Evolutionary conservation across 2,797 vertebrate species (phyloP).

Genomic region (Neosilurus hyrtlii): DNA sequence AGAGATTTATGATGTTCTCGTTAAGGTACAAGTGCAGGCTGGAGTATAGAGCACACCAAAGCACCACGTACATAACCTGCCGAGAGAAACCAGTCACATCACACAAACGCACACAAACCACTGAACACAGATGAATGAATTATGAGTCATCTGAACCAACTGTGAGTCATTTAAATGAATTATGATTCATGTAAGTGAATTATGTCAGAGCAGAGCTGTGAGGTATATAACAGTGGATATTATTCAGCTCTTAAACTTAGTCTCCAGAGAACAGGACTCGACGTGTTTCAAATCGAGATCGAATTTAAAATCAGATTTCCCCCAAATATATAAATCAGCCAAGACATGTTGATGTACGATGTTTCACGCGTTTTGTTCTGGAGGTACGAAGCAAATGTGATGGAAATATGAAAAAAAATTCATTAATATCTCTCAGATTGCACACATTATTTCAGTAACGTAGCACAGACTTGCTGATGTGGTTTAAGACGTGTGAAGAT

Average conservation of each 20-base stretch:
- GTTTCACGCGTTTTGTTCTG: neutral
- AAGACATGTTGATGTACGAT: neutral
- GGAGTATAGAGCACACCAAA: slow-evolving; percentile 76
- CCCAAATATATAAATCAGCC: neutral
- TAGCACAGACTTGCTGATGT: neutral
- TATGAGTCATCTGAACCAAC: neutral
- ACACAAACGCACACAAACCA: neutral
- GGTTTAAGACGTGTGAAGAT: slow-evolving; percentile 19
- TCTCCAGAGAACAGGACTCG: neutral
- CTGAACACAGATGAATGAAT: neutral
- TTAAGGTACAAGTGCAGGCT: slow-evolving; percentile 70
- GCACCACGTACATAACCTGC: slow-evolving; percentile 73
- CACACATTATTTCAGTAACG: neutral
- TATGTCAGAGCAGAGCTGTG: neutral
- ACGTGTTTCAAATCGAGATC: neutral
- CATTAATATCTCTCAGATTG: neutral
- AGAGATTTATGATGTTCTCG: slow-evolving; percentile 60
- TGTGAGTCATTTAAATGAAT: neutral
- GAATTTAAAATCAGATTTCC: neutral
- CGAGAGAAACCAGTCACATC: neutral
- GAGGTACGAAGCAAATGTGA: no score
- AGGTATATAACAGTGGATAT: neutral
- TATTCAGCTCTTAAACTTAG: neutral
- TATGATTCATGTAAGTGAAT: neutral
- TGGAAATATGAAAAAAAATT: neutral